phyloP scores from a whole-genome alignment of 2,113 vertebrate species.

The Fulica atra region DNA sequence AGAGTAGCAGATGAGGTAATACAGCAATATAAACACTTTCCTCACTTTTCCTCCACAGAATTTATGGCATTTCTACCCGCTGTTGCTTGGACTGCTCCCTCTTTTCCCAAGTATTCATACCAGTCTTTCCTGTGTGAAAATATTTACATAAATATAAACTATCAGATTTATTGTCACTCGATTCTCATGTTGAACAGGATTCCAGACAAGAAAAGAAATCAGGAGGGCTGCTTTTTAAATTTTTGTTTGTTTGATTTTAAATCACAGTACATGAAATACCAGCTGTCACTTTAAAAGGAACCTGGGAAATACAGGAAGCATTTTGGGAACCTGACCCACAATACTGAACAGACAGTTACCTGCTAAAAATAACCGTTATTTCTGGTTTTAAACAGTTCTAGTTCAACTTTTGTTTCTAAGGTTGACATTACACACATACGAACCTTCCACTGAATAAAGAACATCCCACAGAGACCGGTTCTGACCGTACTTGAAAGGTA shows the following conservation, averaged over 20 bases:
- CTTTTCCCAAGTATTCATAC: background rate
- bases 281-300: background rate
- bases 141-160: background rate
- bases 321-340: background rate
- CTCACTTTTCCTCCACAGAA: background rate
- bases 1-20: background rate
- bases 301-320: background rate
- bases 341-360: background rate
- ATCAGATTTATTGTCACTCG: background rate
- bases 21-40: background rate
- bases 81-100: background rate
- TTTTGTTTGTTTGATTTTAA: background rate
- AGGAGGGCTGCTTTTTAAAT: fast-evolving
- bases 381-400: background rate
- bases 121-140: background rate
- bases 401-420: background rate
- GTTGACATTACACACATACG: background rate
- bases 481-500: background rate
- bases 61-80: background rate
- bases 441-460: background rate
- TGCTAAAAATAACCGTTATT: background rate
- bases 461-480: background rate
- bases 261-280: background rate
- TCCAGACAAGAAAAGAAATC: background rate
- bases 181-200: background rate